Evolutionary conservation across 2,888 invertebrate genomes (phyloP).

Genomic region (Latheticus oryzae): DNA sequence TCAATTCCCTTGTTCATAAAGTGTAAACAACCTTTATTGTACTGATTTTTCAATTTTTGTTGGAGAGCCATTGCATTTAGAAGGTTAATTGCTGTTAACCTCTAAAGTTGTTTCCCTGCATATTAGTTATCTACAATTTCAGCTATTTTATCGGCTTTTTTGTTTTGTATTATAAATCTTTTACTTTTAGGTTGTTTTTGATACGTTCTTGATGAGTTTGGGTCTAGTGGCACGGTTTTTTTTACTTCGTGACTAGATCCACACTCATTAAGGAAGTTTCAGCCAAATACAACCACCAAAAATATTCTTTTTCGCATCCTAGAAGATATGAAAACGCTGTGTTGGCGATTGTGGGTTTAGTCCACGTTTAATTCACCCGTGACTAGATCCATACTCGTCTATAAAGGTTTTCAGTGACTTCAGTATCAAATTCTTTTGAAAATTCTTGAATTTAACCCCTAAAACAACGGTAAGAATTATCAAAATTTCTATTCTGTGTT

Average conservation of each 20-base stretch:
- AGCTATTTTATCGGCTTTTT: constrained; percentile 20
- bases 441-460: too few relatives aligned
- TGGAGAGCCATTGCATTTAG: constrained; percentile 49
- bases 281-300: constrained; percentile 36
- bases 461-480: too few relatives aligned
- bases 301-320: not conserved
- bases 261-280: constrained; percentile 81
- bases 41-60: constrained; percentile 46
- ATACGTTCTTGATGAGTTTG: constrained; percentile 75
- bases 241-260: constrained; percentile 83
- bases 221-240: constrained; percentile 75
- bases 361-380: constrained; percentile 74
- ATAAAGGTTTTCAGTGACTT: constrained; percentile 71
- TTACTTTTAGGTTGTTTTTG: constrained; percentile 38
- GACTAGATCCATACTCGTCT: constrained; percentile 94
- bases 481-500: too few relatives aligned
- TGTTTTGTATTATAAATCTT: too few relatives aligned
- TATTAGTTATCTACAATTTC: constrained; percentile 7
- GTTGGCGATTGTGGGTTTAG: constrained; percentile 84
- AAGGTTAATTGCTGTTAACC: constrained; percentile 53
- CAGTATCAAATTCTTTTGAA: too few relatives aligned
- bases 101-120: constrained; percentile 45
- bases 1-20: constrained; percentile 41
- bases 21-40: constrained; percentile 61
- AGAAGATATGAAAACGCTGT: constrained; percentile 69